phyloP scores from a whole-genome alignment of 2,113 vertebrate genomes.

The Lepus europaeus region DNA sequence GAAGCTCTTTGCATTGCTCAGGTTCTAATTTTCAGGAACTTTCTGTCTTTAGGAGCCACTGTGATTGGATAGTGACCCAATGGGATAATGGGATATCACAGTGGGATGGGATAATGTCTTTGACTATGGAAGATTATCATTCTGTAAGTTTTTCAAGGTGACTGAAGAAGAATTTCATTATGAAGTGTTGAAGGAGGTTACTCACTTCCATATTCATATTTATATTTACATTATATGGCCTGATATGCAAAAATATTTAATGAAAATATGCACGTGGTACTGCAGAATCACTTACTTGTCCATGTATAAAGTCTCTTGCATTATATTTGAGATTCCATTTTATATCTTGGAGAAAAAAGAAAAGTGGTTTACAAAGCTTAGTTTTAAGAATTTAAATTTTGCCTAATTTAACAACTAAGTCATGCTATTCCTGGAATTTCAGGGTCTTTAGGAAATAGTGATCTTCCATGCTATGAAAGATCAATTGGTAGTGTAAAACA shows the following conservation, averaged over 20 bases:
- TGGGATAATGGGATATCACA: neutral
- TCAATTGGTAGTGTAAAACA: neutral
- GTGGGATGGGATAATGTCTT: neutral
- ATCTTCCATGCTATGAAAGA: neutral
- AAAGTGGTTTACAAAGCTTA: neutral
- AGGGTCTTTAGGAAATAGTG: slow-evolving; percentile 22
- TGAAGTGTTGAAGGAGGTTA: neutral
- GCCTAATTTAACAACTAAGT: neutral
- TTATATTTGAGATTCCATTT: neutral
- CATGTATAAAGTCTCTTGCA: neutral
- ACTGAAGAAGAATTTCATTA: neutral
- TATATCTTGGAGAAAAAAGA: slow-evolving; percentile 2
- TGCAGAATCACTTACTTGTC: neutral
- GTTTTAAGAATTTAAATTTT: slow-evolving; percentile 23
- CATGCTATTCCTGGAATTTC: neutral
- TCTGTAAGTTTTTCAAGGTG: neutral
- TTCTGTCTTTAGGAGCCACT: neutral
- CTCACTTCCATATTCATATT: neutral
- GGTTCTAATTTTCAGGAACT: neutral
- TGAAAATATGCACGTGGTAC: neutral
- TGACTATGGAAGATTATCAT: neutral
- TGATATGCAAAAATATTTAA: slow-evolving; percentile 52
- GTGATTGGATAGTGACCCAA: neutral
- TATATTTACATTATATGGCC: neutral
- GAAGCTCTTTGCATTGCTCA: neutral